Base-by-base conservation (phyloP, 2,113 vertebrate genomes). In the Cyphomyrus plagiostoma region DNA sequence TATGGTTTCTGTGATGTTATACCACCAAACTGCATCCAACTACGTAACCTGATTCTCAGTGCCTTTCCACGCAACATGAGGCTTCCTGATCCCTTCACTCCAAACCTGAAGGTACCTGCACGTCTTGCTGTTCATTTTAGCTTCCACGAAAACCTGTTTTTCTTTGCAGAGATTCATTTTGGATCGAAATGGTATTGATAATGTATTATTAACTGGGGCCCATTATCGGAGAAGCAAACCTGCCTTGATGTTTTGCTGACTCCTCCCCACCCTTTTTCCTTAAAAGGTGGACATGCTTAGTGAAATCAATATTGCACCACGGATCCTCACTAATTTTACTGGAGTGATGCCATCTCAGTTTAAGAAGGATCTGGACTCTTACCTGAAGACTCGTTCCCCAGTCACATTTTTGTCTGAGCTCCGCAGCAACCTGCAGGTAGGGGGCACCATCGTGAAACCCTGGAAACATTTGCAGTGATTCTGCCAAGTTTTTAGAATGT, bases 41-140 rank as follows among this genome's bases (percentile, higher is more conserved):
- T 99, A 92, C 97, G 98, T 93, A 99, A 99, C 93, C 96, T 99
- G 93, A 99, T 99, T 94, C 95, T 99, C 96, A 99, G 98, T 98
- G 98, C 98, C 98, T 99, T 99, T 89, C 98, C 98, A 93, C 97
- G 98, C 92, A 99, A 99, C 93, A 99, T 99, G 98, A 98, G 98
- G 95, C 98, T 99, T 93, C 98, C 98, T 88, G 98, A 99, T 94
- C 98, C 98, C 30, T 99, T 99, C 94, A 99, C 98, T 58, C 98
- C 98, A 90, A 99, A 99, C 90, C 95, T 99, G 66, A 99, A 99
- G 98, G 98, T 99, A 96, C 48, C n/a, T 1, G 3, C 30, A 17
- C 58, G 46, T 42, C 52, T 2, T 48, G n/a, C n/a, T 48, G 19
- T 56, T 15, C n/a, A 23, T 35, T 87, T 35, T 35, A 30, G 8